A percentile compares a stretch with the other conserved stretches of the same genome.
Conservation (phyloP, 2,797 vertebrate genomes). For the Simalia tracyae region DNA sequence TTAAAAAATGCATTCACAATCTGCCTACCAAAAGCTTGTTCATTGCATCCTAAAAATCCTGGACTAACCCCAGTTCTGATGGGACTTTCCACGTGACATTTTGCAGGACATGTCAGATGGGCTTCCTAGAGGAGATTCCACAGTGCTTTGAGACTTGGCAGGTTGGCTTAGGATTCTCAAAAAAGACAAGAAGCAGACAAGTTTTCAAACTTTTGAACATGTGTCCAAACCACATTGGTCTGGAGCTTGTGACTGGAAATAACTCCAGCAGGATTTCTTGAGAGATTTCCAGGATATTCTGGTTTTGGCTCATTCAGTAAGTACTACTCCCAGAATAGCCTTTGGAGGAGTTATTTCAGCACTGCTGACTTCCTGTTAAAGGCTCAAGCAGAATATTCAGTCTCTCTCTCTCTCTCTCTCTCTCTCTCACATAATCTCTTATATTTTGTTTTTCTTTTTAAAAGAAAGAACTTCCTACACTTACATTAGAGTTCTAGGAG, state of each 20-base stretch:
- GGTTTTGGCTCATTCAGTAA: constrained; percentile 51
- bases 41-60: not conserved
- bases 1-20: not conserved
- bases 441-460: accelerated
- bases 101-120: not conserved
- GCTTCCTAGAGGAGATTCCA: constrained; percentile 21
- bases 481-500: constrained; percentile 14
- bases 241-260: constrained; percentile 52
- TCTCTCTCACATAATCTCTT: not conserved
- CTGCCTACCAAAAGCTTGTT: not conserved
- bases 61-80: not conserved
- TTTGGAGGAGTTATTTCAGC: constrained; percentile 42
- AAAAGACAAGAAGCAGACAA: not conserved
- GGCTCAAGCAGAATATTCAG: constrained; percentile 28
- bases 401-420: too few relatives aligned
- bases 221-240: constrained; percentile 45
- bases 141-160: not conserved
- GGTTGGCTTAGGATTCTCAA: not conserved
- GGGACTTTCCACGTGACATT: not conserved
- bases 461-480: not conserved
- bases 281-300: constrained; percentile 58
- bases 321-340: constrained; percentile 46
- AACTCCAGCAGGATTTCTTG: constrained; percentile 51
- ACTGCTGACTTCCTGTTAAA: constrained; percentile 43
- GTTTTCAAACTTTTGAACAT: constrained; percentile 35